These are phyloP conservation scores for Nothocercus nigrocapillus DNA, from an alignment of 2,113 vertebrate genomes.

Conservation along the genomic window DNA sequence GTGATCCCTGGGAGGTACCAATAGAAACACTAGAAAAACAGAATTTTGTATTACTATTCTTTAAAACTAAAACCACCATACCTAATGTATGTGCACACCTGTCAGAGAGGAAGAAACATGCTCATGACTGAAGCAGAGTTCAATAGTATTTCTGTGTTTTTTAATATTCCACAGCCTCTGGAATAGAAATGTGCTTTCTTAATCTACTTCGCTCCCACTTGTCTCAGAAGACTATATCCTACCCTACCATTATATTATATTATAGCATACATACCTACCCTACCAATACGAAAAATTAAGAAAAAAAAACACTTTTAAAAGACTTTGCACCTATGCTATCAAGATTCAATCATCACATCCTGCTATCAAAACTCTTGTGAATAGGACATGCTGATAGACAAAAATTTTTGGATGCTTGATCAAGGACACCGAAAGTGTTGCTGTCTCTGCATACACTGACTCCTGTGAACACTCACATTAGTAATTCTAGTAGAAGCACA, in stretches of 20 bases:
- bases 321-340: not conserved
- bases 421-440: not conserved
- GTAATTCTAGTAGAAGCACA: not conserved
- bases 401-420: not conserved
- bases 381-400: not conserved
- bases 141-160: not conserved
- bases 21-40: not conserved
- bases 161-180: slow-evolving; percentile 19
- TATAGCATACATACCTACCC: not conserved
- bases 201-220: not conserved
- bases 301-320: slow-evolving; percentile 2
- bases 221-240: not conserved
- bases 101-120: not conserved
- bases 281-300: not conserved
- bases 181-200: not conserved
- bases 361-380: not conserved
- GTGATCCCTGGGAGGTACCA: accelerated
- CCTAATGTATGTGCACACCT: not conserved
- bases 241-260: not conserved
- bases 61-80: not conserved
- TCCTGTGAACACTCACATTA: not conserved
- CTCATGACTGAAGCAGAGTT: not conserved
- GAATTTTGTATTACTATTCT: not conserved
- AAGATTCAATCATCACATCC: not conserved
- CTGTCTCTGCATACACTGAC: not conserved